Conservation (phyloP, 1,140 invertebrate genomes). For the Andrena cerasifolii region DNA sequence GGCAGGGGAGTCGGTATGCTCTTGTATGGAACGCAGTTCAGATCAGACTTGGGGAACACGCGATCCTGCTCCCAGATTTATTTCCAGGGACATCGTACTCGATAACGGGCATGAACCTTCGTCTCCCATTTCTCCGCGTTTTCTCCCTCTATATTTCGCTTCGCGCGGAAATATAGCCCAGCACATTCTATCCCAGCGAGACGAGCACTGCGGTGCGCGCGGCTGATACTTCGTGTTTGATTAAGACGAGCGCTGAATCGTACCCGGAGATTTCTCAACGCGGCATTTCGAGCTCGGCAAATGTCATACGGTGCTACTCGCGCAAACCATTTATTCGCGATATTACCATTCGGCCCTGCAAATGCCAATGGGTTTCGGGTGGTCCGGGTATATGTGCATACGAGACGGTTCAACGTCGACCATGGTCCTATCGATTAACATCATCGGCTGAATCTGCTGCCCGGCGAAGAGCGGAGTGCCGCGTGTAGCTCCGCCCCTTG, state of each 20-base stretch:
- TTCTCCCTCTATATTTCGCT: background rate
- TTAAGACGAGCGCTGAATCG: too few species aligned
- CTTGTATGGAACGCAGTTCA: too few species aligned
- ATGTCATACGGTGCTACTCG: too few species aligned
- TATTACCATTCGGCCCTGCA: too few species aligned
- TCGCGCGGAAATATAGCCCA: background rate
- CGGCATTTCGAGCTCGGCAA: too few species aligned
- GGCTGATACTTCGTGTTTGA: too few species aligned
- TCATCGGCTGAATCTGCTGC: constrained; percentile 26
- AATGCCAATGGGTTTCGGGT: constrained; percentile 15
- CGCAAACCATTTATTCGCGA: too few species aligned
- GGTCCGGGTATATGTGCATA: background rate
- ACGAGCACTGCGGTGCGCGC: too few species aligned
- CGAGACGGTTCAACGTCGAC: constrained; percentile 3
- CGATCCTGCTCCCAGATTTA: background rate
- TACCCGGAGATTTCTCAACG: too few species aligned
- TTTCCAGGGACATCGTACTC: background rate
- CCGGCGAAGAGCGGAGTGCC: background rate
- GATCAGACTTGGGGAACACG: background rate
- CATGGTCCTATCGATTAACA: constrained; percentile 34
- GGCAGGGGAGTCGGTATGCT: too few species aligned
- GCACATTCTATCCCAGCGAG: too few species aligned
- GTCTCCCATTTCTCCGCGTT: background rate
- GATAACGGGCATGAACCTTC: background rate
- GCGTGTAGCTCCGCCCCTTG: background rate